Evolutionary conservation across 2,888 invertebrate species (phyloP), one percentile per base, ranked within the genome.

Genomic region (Monochamus alternatus): DNA sequence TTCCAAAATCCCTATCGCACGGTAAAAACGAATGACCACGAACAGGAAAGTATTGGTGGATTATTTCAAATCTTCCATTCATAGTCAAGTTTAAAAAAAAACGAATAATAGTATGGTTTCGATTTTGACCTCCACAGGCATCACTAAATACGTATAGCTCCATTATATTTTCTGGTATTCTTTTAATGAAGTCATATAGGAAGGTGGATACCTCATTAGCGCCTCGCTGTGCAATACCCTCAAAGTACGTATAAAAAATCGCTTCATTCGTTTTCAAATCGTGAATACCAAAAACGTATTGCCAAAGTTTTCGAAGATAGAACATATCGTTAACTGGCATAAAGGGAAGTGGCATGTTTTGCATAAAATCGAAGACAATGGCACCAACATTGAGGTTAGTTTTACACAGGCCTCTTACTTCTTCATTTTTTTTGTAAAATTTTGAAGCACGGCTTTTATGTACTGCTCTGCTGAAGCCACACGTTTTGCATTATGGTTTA

Each of bases 391-490:
- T 32, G 10, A 31, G 60, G 7, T 32, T 30, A 60, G 9, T 55
- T 60, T 47, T 72, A 70, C 74, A 76, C 68, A 74, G 62, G 31
- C 43, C 32, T 72, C 65, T 59, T 12, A 78, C 71, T 30, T 78
- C 64, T 73, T 75, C 63, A 12, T 75, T 65, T 72, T 77, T 77
- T 60, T 66, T 77, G 73, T 75, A 77, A 77, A 79, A 78, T 47
- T 75, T 73, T 58, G 59, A 58, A 9, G 73, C 70, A 44, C 79
- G 73, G 59, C 74, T 64, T 67, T 79, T 73, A 65, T 73, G 65
- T 3, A 73, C 55, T n/a, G 72, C 62, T 72, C 72, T 22, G 79
- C 79, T 73, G 75, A 70, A 38, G 63, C 67, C 38, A 78, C 75
- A 64, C 79, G 63, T 52, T 77, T 77, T 60, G 71, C 79, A 59